Base-by-base conservation (phyloP, 2,797 vertebrate species). In the Bovichtus diacanthus region DNA sequence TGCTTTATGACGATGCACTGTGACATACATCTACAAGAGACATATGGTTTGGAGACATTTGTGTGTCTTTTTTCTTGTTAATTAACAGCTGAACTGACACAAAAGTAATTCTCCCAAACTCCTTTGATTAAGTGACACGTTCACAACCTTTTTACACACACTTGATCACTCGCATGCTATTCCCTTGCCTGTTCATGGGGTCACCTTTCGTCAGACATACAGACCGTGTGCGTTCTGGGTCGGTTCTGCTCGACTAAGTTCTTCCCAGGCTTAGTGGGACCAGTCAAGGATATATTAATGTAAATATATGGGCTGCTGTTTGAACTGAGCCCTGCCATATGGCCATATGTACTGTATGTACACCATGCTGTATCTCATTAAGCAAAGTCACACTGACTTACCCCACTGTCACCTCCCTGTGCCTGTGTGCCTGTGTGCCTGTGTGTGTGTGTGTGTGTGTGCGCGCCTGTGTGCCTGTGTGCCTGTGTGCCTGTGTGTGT, bases 311-410 rank as follows among this genome's bases (percentile, higher is more conserved):
- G 65, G 63, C 77, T 79, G 31, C 79, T 82, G 86, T 88, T 89
- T 90, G 68, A 84, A 89, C 85, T 82, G 78, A 91, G 75, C 71
- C 55, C 79, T 31, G 15, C 70, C 53, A 71, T 85, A 82, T 64
- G 76, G 80, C 64, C 19, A 5, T 74, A 75, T 76, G 78, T 85
- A 65, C 70, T 9, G 56, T 78, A 70, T 50, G 16, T 76, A 76
- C 66, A 70, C 63, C 60, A 49, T 60, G 60, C 80, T 85, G 81
- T 77, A 90, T 91, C 85, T 91, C 86, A 90, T 91, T 88, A 90
- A 71, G 64, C 68, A 86, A 88, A 89, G 90, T 88, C 87, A 86
- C 81, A 47, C 69, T 80, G 88, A 85, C 81, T 88, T 83, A 74
- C 78, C 68, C 70, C 54, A 13, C 76, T 84, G 81, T 85, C 82